A percentile compares a stretch with the other conserved stretches of the same genome.
phyloP scores from a whole-genome alignment of 92 coral and sea anemone genomes.

The Hydrozoanthus gracilis region DNA sequence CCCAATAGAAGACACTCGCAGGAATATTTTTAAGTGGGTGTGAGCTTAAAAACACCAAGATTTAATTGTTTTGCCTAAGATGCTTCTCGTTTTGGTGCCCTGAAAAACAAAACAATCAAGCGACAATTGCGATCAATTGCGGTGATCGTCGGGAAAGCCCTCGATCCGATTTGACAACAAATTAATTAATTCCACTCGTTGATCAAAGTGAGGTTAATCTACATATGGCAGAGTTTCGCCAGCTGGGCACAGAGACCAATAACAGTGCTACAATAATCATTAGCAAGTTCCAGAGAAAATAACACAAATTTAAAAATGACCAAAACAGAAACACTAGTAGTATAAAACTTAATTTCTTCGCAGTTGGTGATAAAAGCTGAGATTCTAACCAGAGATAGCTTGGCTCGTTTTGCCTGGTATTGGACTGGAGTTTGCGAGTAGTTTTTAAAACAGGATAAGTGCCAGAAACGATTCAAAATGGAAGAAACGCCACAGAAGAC shows the following conservation, averaged over 20 bases:
- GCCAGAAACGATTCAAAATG: conserved; percentile 19
- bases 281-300: no score
- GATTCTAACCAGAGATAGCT: no score
- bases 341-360: no score
- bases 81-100: conserved; percentile 23
- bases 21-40: background rate
- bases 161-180: background rate
- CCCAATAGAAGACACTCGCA: background rate
- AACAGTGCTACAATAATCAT: no score
- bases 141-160: background rate
- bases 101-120: conserved; percentile 9
- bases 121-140: background rate
- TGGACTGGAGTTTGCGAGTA: no score
- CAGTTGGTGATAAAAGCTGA: no score
- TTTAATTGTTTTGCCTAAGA: background rate
- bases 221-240: no score
- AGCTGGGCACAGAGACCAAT: no score
- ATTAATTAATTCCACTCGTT: background rate
- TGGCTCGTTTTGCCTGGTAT: no score
- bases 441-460: background rate
- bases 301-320: no score
- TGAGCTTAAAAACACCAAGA: background rate
- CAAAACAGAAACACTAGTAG: no score
- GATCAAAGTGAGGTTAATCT: no score
- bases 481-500: conserved; percentile 20